Evolutionary conservation across 2,888 invertebrate genomes (phyloP).

Genomic region (Coronaproctus castanopsis): DNA sequence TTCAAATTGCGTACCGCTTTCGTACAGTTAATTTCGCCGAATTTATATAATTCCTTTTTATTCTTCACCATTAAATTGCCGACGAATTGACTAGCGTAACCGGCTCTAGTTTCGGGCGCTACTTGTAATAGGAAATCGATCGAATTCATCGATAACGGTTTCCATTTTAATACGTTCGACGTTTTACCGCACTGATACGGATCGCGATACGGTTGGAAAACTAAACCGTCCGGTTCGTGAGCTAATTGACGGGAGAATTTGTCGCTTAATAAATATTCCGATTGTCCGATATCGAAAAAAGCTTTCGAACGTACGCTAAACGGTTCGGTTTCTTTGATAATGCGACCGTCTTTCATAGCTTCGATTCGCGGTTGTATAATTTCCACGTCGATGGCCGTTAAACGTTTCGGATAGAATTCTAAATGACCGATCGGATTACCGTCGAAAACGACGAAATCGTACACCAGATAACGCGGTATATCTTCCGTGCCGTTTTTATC

Average conservation of each 20-base stretch:
- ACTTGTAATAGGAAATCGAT: conserved; percentile 87
- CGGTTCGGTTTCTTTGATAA: conserved; percentile 59
- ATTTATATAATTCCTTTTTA: background rate
- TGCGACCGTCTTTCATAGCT: conserved; percentile 54
- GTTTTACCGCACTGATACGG: conserved; percentile 68
- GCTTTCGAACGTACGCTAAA: conserved; percentile 78
- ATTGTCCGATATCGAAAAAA: conserved; percentile 67
- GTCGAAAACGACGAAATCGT: conserved; percentile 76
- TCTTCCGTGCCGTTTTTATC: conserved; percentile 55
- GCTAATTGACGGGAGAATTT: conserved; percentile 65
- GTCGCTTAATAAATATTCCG: conserved; percentile 49
- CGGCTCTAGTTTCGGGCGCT: conserved; percentile 43
- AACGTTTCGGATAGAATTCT: conserved; percentile 53
- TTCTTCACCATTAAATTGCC: conserved; percentile 5
- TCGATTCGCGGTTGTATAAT: conserved; percentile 34
- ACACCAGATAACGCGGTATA: conserved; percentile 77
- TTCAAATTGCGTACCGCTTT: conserved; percentile 57
- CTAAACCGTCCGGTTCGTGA: conserved; percentile 94
- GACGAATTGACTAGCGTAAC: conserved; percentile 33
- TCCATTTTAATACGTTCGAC: conserved; percentile 85
- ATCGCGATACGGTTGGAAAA: conserved; percentile 82
- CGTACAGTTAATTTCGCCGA: conserved; percentile 52
- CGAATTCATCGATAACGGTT: conserved; percentile 80
- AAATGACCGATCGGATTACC: conserved; percentile 52
- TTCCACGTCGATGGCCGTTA: conserved; percentile 41